Evolutionary conservation across 2,888 invertebrate species (phyloP), one percentile per base, ranked within the genome.

Genomic region (Tipula vernalis): DNA sequence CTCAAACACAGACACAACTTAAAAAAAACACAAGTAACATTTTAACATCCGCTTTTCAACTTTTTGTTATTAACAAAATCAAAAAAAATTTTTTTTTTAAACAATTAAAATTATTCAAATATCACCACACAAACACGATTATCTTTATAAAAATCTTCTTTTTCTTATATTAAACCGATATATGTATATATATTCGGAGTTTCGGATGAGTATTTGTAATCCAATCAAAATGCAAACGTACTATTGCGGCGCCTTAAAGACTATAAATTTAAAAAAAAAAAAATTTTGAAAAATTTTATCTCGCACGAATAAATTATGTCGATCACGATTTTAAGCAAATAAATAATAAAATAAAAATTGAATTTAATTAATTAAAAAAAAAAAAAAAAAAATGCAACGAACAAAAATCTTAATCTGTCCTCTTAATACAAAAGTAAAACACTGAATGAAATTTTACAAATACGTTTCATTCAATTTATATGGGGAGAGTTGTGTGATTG

Each of bases 381-480:
- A 85, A 85, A 41, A 85, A 85, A 13, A 15, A 51, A 15, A 15
- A 15, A 44, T 44, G 44, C 10, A 10, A 44, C 6, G 44, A 44
- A 8, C 51, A 51, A 51, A 44, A 44, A 10, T 51, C 15, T n/a
- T 51, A 51, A 71, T 71, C 71, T 71, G 28, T 71, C 71, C 71
- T 28, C 71, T 71, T 28, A n/a, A 71, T 28, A 84, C 84, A 39
- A 84, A 84, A 86, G 51, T 36, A 57, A 86, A 36, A 57, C 51
- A 36, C 57, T 86, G 86, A 86, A 86, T 86, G 86, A 86, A 86
- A 51, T 57, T 86, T 57, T 57, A 86, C 51, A 86, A 86, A 86
- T 36, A 57, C 86, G 57, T 42, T 86, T 51, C 86, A 51, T 86
- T 86, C 51, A 86, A 86, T 86, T 86, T 86, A 86, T 86, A 86